Percentiles rank a stretch among this genome's conserved stretches.
Evolutionary conservation across 2,888 invertebrate species (phyloP).

Genomic region (Sphaeridia pumilis): DNA sequence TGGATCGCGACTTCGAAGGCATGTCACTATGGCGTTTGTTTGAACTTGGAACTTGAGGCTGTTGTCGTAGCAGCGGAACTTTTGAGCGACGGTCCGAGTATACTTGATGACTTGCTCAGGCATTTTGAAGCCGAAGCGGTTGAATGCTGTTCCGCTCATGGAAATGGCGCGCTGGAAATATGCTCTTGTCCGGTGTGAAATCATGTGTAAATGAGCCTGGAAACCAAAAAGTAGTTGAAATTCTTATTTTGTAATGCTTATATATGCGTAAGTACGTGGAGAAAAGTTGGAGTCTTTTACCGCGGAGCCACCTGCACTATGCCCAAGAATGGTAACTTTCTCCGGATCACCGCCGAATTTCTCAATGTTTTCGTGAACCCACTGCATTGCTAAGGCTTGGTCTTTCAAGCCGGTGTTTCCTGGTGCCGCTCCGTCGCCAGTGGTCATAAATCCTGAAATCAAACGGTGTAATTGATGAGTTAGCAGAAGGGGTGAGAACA

Average conservation of each 20-base stretch:
- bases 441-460: slow-evolving; percentile 23
- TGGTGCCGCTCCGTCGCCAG: slow-evolving; percentile 20
- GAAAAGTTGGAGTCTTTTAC: no score
- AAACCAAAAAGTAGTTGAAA: not conserved
- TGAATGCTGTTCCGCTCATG: slow-evolving; percentile 17
- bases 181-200: slow-evolving; percentile 9
- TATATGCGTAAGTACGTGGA: no score
- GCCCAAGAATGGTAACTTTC: slow-evolving; percentile 17
- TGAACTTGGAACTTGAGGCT: not conserved
- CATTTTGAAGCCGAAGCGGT: slow-evolving; percentile 12
- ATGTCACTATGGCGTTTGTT: slow-evolving; percentile 6
- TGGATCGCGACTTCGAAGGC: slow-evolving; percentile 10
- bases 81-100: slow-evolving; percentile 7
- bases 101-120: slow-evolving; percentile 6
- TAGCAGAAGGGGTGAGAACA: not conserved
- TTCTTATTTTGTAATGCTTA: no score
- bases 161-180: slow-evolving; percentile 24
- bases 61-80: slow-evolving; percentile 2
- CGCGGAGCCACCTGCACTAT: slow-evolving; percentile 22
- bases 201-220: slow-evolving; percentile 12
- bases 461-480: not conserved
- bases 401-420: slow-evolving; percentile 28
- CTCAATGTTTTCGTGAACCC: slow-evolving; percentile 24
- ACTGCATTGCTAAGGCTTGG: slow-evolving; percentile 26
- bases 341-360: slow-evolving; percentile 20